Conservation (phyloP, 2,797 vertebrate genomes). For the Harpagifer antarcticus region DNA sequence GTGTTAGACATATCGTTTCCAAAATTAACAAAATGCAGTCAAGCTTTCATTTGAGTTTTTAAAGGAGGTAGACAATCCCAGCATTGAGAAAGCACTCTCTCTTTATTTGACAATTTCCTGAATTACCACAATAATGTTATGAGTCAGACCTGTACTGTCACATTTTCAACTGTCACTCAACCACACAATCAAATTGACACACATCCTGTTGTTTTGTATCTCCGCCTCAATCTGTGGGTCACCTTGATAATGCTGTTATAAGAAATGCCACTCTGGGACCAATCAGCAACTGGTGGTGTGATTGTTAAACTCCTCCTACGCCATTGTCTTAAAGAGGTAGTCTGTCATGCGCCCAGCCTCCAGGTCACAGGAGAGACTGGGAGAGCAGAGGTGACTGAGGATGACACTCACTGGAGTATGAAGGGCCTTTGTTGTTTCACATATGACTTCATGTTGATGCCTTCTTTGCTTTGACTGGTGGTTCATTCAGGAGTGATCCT, state of each 20-base stretch:
- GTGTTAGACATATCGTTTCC: not conserved
- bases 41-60: not conserved
- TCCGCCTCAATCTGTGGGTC: constrained; percentile 36
- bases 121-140: not conserved
- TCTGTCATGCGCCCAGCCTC: constrained; percentile 42
- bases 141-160: constrained; percentile 13
- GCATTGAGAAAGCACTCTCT: constrained; percentile 28
- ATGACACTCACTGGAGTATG: not conserved
- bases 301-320: constrained; percentile 81
- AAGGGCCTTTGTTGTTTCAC: not conserved
- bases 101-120: constrained; percentile 1
- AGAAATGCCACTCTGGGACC: constrained; percentile 72
- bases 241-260: constrained; percentile 62
- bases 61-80: not conserved
- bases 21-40: not conserved
- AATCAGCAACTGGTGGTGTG: constrained; percentile 84
- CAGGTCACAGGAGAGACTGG: constrained; percentile 32
- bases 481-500: constrained; percentile 18
- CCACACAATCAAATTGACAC: constrained; percentile 18
- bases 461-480: not conserved
- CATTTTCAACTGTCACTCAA: constrained; percentile 12
- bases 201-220: constrained; percentile 41
- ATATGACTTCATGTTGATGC: constrained; percentile 1
- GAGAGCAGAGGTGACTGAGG: constrained; percentile 37
- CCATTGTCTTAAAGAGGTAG: constrained; percentile 83